phyloP scores from a whole-genome alignment of 1,140 invertebrate species.

The Epicauta chinensis region DNA sequence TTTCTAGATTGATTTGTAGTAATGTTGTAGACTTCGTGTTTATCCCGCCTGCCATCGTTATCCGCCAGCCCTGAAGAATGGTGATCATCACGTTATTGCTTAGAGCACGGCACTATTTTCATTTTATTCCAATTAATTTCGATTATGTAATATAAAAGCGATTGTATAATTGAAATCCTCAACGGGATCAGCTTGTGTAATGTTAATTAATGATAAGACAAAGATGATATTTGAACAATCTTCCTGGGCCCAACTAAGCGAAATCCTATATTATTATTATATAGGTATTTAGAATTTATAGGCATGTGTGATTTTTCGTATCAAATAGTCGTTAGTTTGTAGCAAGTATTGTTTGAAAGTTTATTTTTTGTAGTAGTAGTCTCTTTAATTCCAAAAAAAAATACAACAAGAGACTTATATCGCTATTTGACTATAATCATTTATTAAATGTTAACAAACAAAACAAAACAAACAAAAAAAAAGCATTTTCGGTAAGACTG shows the following conservation, averaged over 20 bases:
- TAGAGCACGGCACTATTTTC: slow-evolving; percentile 34
- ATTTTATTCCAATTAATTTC: slow-evolving; percentile 29
- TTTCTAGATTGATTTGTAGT: background rate
- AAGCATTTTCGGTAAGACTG: slow-evolving; percentile 43
- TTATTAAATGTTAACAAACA: too few relatives aligned
- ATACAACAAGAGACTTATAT: background rate
- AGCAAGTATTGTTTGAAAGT: background rate
- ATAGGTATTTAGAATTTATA: slow-evolving; percentile 29
- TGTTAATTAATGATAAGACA: slow-evolving; percentile 29
- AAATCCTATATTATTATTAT: slow-evolving; percentile 32
- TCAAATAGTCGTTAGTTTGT: slow-evolving; percentile 41
- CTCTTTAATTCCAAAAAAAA: background rate
- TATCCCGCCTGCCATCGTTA: slow-evolving; percentile 8
- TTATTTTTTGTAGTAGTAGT: background rate
- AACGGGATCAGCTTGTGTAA: slow-evolving; percentile 37
- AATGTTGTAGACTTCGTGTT: slow-evolving; percentile 6
- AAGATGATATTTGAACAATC: slow-evolving; percentile 38
- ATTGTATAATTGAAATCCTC: slow-evolving; percentile 29
- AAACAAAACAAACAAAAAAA: slow-evolving; percentile 1
- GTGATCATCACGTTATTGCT: slow-evolving; percentile 13
- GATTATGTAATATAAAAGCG: slow-evolving; percentile 34
- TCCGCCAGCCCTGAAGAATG: background rate
- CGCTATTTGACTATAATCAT: too few relatives aligned
- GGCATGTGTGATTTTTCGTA: slow-evolving; percentile 44
- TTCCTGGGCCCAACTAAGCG: slow-evolving; percentile 44